Evolutionary conservation across 2,888 invertebrate species (phyloP), one percentile per base, ranked within the genome.

Genomic region (Drosophila dives): DNA sequence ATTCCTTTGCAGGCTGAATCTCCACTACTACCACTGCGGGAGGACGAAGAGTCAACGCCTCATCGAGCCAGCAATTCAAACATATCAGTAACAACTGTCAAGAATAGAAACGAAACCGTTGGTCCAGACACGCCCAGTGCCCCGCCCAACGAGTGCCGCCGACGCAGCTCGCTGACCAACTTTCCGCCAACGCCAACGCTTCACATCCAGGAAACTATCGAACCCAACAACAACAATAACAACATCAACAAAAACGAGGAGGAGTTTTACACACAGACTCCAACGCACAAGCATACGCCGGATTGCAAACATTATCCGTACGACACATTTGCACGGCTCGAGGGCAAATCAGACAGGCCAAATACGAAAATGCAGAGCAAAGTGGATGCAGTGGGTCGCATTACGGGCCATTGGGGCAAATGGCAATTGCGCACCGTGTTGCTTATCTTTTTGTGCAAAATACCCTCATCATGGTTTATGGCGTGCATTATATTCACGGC

Each of bases 381-480:
- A 81, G 91, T 92, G 20, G 93, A 93, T 81, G 93, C 93, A n/a
- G 93, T 93, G n/a, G 92, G 92, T 20, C 91, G 91, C 33, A 91
- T 93, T 29, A 93, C 93, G 26, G 93, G 94, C 55, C 90, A 93
- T 65, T 93, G 93, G 92, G 94, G 94, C 32, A 91, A 90, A 77
- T 94, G 94, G 94, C 94, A 94, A 71, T 70, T 93, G 48, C 91
- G 93, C 53, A 92, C 93, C 0, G 93, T 94, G 2, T 79, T 93
- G 5, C 78, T 93, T 15, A 93, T 94, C 32, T 93, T 92, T 65
- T 84, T 94, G 4, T 93, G 93, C 69, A 94, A 94, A 80, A 92
- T 93, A 58, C 94, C 94, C 2, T 93, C 94, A 0, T 93, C 93
- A 1, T 94, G 94, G 94, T 94, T 94, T 71, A 94, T 94, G 94